Evolutionary conservation across 35 echinoderm and acorn worm species (phyloP).

Genomic region (Chiridota heheva): DNA sequence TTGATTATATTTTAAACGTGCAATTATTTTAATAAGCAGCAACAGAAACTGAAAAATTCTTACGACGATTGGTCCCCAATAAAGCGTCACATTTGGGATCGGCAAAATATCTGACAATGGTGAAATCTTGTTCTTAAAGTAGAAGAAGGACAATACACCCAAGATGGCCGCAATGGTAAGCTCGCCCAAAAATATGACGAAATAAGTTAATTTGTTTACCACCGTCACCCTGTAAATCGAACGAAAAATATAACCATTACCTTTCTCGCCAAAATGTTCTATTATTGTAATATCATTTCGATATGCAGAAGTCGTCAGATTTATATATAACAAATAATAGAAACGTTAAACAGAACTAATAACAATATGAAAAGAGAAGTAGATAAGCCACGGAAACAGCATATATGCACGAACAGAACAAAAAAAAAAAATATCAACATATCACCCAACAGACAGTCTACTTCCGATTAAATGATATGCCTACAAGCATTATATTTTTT

Average conservation of each 20-base stretch:
- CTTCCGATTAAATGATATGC: too few species aligned
- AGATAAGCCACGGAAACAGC: too few species aligned
- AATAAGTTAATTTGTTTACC: constrained; percentile 80
- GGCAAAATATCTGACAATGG: constrained; percentile 38
- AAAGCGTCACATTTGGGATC: constrained; percentile 72
- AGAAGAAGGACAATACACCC: constrained; percentile 74
- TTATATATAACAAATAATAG: too few species aligned
- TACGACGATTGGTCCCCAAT: constrained; percentile 90
- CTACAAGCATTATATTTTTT: too few species aligned
- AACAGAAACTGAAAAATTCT: too few species aligned
- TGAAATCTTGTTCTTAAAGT: constrained; percentile 74
- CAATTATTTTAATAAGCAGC: too few species aligned
- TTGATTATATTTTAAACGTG: too few species aligned
- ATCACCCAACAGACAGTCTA: too few species aligned
- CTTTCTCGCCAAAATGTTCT: not conserved
- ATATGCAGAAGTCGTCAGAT: not conserved
- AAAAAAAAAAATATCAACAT: too few species aligned
- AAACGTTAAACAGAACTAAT: too few species aligned
- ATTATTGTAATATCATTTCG: not conserved
- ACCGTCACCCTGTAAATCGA: constrained; percentile 63
- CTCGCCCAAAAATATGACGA: constrained; percentile 73
- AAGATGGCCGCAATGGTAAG: constrained; percentile 53
- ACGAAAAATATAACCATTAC: not conserved
- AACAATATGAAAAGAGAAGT: too few species aligned
- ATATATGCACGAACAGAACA: too few species aligned